Conservation (phyloP, 2,113 vertebrate genomes). For the Actinemys pallida region DNA sequence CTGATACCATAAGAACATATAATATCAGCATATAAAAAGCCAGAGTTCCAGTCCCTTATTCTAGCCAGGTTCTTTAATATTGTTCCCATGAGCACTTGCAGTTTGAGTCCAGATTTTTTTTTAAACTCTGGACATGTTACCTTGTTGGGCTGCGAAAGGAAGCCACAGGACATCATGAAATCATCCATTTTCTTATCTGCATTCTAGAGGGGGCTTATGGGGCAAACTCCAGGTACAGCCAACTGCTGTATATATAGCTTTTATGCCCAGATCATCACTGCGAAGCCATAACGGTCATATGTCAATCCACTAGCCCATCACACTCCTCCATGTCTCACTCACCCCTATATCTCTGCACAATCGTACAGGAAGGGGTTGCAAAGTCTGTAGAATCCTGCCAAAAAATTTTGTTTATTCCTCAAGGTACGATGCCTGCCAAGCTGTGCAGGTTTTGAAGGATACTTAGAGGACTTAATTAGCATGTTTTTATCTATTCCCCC, state of each 20-base stretch:
- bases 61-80: neutral
- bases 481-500: neutral
- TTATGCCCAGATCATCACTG: neutral
- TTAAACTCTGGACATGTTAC: neutral
- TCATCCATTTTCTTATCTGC: neutral
- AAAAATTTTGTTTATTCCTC: neutral
- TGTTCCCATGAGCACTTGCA: neutral
- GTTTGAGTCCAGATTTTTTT: neutral
- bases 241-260: rapidly evolving
- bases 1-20: neutral
- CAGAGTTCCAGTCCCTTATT: neutral
- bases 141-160: neutral
- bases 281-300: neutral
- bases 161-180: neutral
- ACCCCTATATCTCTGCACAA: neutral
- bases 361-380: neutral
- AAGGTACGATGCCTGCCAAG: neutral
- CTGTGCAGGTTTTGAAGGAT: neutral
- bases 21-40: neutral
- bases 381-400: neutral
- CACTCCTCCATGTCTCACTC: neutral
- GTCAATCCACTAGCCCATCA: neutral
- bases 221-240: neutral
- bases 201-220: neutral
- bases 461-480: neutral